Conservation (phyloP, 1,140 invertebrate genomes). For the Pectinophora gossypiella region DNA sequence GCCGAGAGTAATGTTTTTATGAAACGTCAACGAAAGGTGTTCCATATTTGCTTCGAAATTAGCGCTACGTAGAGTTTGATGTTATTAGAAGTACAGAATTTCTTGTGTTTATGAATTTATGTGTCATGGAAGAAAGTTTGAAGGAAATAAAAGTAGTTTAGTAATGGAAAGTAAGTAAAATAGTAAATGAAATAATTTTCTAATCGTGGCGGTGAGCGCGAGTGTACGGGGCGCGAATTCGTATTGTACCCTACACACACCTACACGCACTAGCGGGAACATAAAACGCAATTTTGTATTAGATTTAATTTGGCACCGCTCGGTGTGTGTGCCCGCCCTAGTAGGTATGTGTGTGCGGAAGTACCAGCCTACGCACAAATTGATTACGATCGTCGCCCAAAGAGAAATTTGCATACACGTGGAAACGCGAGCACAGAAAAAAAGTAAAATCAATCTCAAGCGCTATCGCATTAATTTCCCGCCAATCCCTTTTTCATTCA, state of each 20-base stretch:
- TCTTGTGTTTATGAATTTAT: too few species aligned
- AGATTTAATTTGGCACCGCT: conserved; percentile 70
- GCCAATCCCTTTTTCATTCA: too few species aligned
- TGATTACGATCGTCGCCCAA: conserved; percentile 66
- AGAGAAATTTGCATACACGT: conserved; percentile 60
- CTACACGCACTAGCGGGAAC: conserved; percentile 58
- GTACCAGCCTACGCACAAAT: conserved; percentile 66
- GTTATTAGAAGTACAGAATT: too few species aligned
- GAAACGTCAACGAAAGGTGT: too few species aligned
- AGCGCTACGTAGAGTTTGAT: too few species aligned
- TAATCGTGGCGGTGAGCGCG: conserved; percentile 37
- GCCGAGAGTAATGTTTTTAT: too few species aligned
- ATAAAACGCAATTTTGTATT: conserved; percentile 75
- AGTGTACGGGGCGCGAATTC: conserved; percentile 59
- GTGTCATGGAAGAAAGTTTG: too few species aligned
- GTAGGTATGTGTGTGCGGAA: conserved; percentile 53
- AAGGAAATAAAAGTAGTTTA: neutral
- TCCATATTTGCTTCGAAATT: too few species aligned
- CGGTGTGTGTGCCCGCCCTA: conserved; percentile 21
- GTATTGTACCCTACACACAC: conserved; percentile 62
- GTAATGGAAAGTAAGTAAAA: neutral
- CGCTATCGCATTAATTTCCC: conserved; percentile 29
- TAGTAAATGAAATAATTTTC: conserved; percentile 17
- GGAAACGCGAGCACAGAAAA: conserved; percentile 21
- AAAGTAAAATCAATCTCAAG: conserved; percentile 45